These are phyloP conservation scores for Chaetoderma sp. DNA, from an alignment of 2,888 invertebrate genomes.

Conservation along the genomic window DNA sequence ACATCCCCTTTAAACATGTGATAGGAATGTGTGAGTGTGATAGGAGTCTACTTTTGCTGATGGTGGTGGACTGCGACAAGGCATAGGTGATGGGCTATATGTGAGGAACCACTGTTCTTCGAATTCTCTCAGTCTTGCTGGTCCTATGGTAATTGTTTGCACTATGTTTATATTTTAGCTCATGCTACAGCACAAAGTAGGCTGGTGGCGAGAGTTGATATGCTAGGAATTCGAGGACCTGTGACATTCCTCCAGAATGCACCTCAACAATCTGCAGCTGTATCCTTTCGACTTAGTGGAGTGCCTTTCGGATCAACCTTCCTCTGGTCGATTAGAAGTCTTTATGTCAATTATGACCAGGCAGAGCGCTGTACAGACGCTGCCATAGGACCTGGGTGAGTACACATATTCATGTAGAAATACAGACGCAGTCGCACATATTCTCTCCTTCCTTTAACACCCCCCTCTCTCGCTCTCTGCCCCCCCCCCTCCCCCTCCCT, in stretches of 20 bases:
- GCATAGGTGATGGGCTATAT: no score
- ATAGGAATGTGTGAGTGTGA: no score
- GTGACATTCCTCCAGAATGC: slow-evolving; percentile 83
- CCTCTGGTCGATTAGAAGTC: slow-evolving; percentile 36
- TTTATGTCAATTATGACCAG: slow-evolving; percentile 38
- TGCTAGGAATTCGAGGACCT: slow-evolving; percentile 82
- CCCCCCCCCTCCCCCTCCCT: background rate
- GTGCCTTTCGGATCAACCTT: background rate
- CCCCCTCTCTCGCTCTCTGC: background rate
- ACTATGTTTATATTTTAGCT: slow-evolving; percentile 1
- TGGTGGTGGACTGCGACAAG: no score
- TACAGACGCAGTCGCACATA: slow-evolving; percentile 5
- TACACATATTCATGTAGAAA: slow-evolving; percentile 9
- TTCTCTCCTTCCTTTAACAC: background rate
- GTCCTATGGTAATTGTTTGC: no score
- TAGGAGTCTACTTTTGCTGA: no score
- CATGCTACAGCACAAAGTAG: background rate
- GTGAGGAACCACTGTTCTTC: no score
- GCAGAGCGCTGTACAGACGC: slow-evolving; percentile 30
- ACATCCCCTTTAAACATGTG: no score
- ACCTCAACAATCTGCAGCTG: slow-evolving; percentile 77
- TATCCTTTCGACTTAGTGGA: slow-evolving; percentile 72
- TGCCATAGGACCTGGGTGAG: slow-evolving; percentile 36
- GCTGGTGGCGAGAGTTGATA: slow-evolving; percentile 34
- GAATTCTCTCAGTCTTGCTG: no score